A percentile compares a stretch with the other conserved stretches of the same genome.
These are phyloP conservation scores for Illadopsis cleaveri DNA, from an alignment of 2,113 vertebrate species.

Conservation along the genomic window DNA sequence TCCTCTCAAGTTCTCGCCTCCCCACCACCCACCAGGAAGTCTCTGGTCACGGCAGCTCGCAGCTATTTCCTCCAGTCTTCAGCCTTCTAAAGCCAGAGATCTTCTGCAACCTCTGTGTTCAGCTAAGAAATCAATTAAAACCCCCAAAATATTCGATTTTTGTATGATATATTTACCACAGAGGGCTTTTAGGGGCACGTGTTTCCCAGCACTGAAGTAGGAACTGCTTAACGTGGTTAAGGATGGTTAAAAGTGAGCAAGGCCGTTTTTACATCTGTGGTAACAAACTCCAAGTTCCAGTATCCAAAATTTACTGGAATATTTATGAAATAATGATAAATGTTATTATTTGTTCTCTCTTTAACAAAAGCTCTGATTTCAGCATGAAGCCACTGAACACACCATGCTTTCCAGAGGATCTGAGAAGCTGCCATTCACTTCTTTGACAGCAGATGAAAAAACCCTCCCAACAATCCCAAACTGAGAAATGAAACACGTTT, in stretches of 20 bases:
- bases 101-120: not conserved
- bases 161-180: not conserved
- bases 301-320: not conserved
- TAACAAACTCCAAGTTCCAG: not conserved
- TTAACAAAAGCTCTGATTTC: not conserved
- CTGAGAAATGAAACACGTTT: not conserved
- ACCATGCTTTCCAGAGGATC: not conserved
- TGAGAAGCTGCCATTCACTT: not conserved
- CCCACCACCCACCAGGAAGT: not conserved
- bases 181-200: not conserved
- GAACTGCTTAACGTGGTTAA: accelerated
- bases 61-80: not conserved
- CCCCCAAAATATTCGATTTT: not conserved
- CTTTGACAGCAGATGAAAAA: not conserved
- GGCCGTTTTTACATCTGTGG: not conserved
- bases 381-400: not conserved
- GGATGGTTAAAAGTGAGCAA: not conserved
- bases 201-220: not conserved
- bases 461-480: not conserved
- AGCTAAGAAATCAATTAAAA: not conserved
- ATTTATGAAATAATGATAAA: not conserved
- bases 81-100: not conserved
- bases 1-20: not conserved
- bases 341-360: not conserved
- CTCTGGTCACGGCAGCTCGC: not conserved